Conservation (phyloP, 2,888 invertebrate species). For the Gisinianus flammeolus region DNA sequence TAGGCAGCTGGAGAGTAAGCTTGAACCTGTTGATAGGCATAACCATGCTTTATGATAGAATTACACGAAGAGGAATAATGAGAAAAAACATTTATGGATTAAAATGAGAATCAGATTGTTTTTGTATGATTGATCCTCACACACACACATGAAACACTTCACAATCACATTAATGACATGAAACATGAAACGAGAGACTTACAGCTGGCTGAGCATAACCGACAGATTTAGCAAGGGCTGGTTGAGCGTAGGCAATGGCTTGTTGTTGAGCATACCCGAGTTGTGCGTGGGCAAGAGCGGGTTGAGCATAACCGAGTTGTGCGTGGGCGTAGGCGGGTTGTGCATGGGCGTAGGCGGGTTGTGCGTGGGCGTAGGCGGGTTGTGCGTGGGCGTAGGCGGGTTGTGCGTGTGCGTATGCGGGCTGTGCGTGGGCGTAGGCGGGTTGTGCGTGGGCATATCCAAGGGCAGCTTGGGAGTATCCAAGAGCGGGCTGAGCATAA, state of each 20-base stretch:
- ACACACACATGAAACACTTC: no score
- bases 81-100: not conserved
- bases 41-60: not conserved
- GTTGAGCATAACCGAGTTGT: no score
- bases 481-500: not conserved
- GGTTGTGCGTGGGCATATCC: no score
- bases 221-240: constrained; percentile 4
- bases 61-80: not conserved
- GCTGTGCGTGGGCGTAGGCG: no score
- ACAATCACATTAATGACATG: no score
- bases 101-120: no score
- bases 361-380: no score
- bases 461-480: not conserved
- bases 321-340: no score
- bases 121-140: no score
- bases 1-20: not conserved
- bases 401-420: no score
- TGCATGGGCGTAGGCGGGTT: no score
- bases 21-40: not conserved
- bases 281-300: not conserved
- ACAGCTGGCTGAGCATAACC: not conserved
- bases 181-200: not conserved
- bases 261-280: not conserved
- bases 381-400: no score
- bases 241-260: not conserved